Percentiles rank a stretch among this genome's conserved stretches.
phyloP scores from a whole-genome alignment of 1,140 invertebrate species.

The Drosophila oshimai region DNA sequence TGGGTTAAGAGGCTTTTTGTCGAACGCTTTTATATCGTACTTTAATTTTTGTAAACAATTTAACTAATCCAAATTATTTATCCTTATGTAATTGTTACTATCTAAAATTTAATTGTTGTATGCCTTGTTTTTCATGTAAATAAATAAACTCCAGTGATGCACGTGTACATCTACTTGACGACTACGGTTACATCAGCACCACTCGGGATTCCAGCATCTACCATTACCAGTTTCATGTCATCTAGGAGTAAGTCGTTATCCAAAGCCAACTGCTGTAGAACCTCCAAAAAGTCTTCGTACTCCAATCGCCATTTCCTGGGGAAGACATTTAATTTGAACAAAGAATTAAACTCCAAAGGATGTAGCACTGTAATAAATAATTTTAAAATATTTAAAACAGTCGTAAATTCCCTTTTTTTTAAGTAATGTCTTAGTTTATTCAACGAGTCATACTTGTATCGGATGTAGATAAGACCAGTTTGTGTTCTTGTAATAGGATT shows the following conservation, averaged over 20 bases:
- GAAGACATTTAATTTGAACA: background rate
- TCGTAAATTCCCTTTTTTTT: no score
- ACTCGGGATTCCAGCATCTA: constrained; percentile 54
- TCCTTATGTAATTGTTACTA: constrained; percentile 47
- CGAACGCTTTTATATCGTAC: background rate
- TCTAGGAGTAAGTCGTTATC: constrained; percentile 45
- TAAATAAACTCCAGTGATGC: constrained; percentile 32
- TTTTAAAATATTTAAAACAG: no score
- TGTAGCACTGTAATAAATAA: no score
- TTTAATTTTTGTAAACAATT: background rate
- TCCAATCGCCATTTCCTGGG: constrained; percentile 75
- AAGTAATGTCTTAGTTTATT: no score
- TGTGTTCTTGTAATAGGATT: constrained; percentile 60
- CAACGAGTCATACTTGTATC: constrained; percentile 74
- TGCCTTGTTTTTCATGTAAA: constrained; percentile 10
- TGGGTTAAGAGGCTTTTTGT: constrained; percentile 24
- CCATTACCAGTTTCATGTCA: constrained; percentile 49
- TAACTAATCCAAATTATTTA: constrained; percentile 12
- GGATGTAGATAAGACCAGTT: constrained; percentile 74
- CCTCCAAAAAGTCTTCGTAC: constrained; percentile 71
- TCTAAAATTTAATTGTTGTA: constrained; percentile 33
- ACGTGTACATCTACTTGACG: constrained; percentile 46
- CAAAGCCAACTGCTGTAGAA: constrained; percentile 42
- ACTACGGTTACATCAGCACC: constrained; percentile 50
- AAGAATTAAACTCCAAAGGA: no score